phyloP scores from a whole-genome alignment of 1,140 invertebrate species.

The Apis florea region DNA sequence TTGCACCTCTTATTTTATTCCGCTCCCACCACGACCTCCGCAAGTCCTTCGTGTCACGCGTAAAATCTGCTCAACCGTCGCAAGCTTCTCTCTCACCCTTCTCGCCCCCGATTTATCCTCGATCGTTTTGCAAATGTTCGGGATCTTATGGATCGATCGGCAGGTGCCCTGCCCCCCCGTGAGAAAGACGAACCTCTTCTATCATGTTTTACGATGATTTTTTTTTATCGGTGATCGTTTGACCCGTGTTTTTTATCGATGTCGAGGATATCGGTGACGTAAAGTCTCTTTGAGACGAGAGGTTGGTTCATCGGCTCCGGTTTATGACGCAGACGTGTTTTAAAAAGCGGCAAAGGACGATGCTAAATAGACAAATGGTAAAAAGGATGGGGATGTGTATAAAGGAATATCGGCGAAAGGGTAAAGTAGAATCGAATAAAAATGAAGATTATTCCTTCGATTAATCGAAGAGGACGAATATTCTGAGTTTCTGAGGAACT shows the following conservation, averaged over 20 bases:
- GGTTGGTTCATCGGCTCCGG: background rate
- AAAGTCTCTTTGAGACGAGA: background rate
- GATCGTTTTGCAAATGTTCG: slow-evolving; percentile 20
- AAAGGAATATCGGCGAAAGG: too few species aligned
- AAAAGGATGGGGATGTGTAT: background rate
- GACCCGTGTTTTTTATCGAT: background rate
- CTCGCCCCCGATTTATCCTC: background rate
- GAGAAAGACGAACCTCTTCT: background rate
- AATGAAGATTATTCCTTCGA: background rate
- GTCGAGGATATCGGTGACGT: background rate
- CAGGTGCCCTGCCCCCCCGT: background rate
- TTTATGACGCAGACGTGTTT: background rate
- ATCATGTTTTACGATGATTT: slow-evolving; percentile 17
- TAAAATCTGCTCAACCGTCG: slow-evolving; percentile 42
- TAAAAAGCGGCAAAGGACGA: background rate
- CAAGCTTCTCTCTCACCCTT: background rate
- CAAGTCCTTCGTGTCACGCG: slow-evolving; percentile 39
- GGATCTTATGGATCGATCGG: too few species aligned
- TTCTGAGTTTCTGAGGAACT: background rate
- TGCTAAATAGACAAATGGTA: background rate
- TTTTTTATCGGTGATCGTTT: background rate
- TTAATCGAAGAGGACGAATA: background rate
- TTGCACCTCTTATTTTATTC: slow-evolving; percentile 27
- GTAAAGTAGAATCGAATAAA: background rate
- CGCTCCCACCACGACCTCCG: slow-evolving; percentile 35